Evolutionary conservation across 1,140 invertebrate species (phyloP).

Genomic region (Subanguina moxae): DNA sequence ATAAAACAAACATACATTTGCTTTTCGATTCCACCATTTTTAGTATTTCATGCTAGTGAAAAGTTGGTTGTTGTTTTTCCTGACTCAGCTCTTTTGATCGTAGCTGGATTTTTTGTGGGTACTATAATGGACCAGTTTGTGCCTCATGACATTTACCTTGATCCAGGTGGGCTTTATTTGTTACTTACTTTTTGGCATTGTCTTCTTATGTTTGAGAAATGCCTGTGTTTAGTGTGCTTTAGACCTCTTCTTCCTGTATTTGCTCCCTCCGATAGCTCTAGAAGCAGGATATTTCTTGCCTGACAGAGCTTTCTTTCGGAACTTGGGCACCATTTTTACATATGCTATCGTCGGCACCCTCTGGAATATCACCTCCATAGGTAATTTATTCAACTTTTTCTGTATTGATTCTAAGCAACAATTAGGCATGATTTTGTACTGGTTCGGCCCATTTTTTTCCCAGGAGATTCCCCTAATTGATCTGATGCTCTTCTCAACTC

Average conservation of each 20-base stretch:
- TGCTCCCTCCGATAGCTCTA: constrained; percentile 71
- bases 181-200: not conserved
- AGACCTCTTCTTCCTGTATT: constrained; percentile 43
- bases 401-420: too few species aligned
- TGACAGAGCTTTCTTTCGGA: constrained; percentile 86
- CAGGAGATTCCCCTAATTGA: constrained; percentile 31
- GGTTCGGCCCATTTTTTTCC: constrained; percentile 25
- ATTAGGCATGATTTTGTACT: constrained; percentile 27
- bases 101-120: constrained; percentile 46
- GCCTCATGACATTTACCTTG: constrained; percentile 47
- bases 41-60: constrained; percentile 42
- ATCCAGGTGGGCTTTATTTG: constrained; percentile 40
- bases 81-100: constrained; percentile 48
- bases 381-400: constrained; percentile 9
- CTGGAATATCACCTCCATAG: constrained; percentile 37
- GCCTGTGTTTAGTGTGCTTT: constrained; percentile 11
- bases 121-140: constrained; percentile 38
- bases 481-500: constrained; percentile 83
- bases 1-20: too few species aligned
- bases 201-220: constrained; percentile 3
- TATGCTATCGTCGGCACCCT: constrained; percentile 78
- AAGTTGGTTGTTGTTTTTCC: constrained; percentile 40
- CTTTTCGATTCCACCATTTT: constrained; percentile 17
- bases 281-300: constrained; percentile 97
- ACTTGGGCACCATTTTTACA: constrained; percentile 85